Base-by-base conservation (phyloP, 2,888 invertebrate species). In the Eupithecia vulgata region DNA sequence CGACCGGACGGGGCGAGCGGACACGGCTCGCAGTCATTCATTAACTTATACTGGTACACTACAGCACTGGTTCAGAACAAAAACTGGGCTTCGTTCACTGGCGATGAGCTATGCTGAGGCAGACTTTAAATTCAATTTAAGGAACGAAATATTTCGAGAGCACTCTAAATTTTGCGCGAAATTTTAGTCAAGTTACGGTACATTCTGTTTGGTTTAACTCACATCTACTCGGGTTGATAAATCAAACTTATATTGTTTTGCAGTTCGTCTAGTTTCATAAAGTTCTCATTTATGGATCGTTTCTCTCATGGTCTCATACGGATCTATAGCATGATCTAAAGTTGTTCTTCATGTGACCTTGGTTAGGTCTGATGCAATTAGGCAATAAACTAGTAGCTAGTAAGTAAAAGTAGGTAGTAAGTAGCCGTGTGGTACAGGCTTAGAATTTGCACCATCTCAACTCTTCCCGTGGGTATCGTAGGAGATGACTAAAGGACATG, bases 71-170 rank as follows among this genome's bases (percentile, higher is more conserved):
- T 67, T 68, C 69, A 68, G 78, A 77, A 83, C 84, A 86, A 86
- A 87, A 87, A 86, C 84, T 84, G 79, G 78, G 79, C 79, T 83
- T 84, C 84, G 85, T 87, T 84, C 82, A 78, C 81, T 81, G 81
- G 82, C 77, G 82, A 79, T 73, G 78, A 77, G 74, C 62, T 57
- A 57, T 67, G 67, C 35, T 66, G 48, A 66, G 35, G 30, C 57
- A 69, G 37, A 65, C 34, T 21, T 72, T 67, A 12, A 67, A 48
- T 40, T 72, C 25, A 48, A 62, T 62, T 67, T 61, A 67, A 35
- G 59, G 37, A 65, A 65, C 37, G 34, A 67, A 48, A 45, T 67
- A 66, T 40, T 21, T 42, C 25, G 66, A 42, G n/a, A 45, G 40
- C 61, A 61, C 61, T 34, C 61, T 57, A 40, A 21, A 40, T 64